Conservation (phyloP, 2,797 vertebrate species). For the Rousettus madagascariensis region DNA sequence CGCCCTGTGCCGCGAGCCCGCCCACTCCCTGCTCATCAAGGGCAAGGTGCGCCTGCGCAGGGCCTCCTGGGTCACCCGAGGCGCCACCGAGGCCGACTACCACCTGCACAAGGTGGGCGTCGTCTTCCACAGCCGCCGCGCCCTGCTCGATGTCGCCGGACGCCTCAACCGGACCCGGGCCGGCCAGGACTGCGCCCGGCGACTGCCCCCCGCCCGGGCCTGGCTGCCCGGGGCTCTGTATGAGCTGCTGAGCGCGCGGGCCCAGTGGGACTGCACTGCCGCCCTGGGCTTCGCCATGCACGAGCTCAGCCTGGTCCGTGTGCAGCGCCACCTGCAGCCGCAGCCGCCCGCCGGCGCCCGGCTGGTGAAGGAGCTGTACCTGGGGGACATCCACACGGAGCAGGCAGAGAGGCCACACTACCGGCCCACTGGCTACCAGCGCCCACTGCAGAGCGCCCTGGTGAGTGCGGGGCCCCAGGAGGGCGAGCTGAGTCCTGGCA, state of each 20-base stretch:
- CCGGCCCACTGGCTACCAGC: conserved; percentile 92
- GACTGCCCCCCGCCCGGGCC: conserved; percentile 76
- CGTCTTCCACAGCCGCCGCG: conserved; percentile 88
- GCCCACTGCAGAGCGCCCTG: conserved; percentile 92
- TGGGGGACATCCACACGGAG: conserved; percentile 93
- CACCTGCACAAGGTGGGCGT: conserved; percentile 92
- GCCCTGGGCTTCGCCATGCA: conserved; percentile 92
- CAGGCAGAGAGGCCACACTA: conserved; percentile 89
- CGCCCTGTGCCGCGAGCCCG: conserved; percentile 87
- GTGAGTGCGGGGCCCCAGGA: conserved; percentile 82
- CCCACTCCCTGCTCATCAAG: conserved; percentile 91
- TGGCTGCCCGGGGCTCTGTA: conserved; percentile 86
- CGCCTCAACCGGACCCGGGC: conserved; percentile 81
- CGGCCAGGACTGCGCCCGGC: conserved; percentile 74
- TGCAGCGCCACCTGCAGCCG: conserved; percentile 87
- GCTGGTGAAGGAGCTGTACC: conserved; percentile 90
- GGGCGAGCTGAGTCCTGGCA: not conserved
- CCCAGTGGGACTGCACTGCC: conserved; percentile 84
- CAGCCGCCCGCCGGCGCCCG: conserved; percentile 71
- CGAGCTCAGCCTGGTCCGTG: conserved; percentile 90
- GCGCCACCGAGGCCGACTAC: conserved; percentile 91
- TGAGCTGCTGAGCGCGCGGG: conserved; percentile 89
- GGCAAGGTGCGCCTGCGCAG: conserved; percentile 91
- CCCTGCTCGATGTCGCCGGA: conserved; percentile 83
- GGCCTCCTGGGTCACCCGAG: conserved; percentile 94